phyloP scores from a whole-genome alignment of 2,888 invertebrate genomes.

The Drosophila pegasa region DNA sequence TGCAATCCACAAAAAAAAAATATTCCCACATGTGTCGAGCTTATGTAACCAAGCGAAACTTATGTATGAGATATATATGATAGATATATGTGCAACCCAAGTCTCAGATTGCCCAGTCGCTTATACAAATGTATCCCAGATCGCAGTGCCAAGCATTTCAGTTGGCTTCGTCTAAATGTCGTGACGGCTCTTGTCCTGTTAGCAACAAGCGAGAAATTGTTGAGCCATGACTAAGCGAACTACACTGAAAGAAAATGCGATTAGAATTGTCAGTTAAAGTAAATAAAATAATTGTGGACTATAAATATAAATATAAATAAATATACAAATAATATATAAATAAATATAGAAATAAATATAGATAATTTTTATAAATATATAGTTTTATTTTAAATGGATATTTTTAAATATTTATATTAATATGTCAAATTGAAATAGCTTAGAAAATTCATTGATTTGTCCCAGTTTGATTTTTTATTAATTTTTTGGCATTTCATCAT shows the following conservation, averaged over 20 bases:
- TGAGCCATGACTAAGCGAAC: constrained; percentile 39
- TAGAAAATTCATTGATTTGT: no score
- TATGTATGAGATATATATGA: constrained; percentile 5
- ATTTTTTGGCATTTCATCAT: not conserved
- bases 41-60: constrained; percentile 1
- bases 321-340: no score
- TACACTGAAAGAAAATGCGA: constrained; percentile 38
- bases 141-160: constrained; percentile 52
- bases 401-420: no score
- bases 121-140: constrained; percentile 45
- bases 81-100: not conserved
- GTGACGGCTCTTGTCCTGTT: constrained; percentile 44
- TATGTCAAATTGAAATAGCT: no score
- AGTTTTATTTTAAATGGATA: no score
- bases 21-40: constrained; percentile 3
- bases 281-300: not conserved
- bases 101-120: constrained; percentile 10
- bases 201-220: constrained; percentile 65
- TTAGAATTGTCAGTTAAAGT: fast-evolving
- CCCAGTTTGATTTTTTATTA: not conserved
- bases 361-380: no score
- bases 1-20: not conserved
- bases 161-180: constrained; percentile 48
- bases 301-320: not conserved
- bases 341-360: no score